Percentiles rank a stretch among this genome's conserved stretches.
Evolutionary conservation across 2,113 vertebrate species (phyloP).

Genomic region (Brienomyrus brachyistius): DNA sequence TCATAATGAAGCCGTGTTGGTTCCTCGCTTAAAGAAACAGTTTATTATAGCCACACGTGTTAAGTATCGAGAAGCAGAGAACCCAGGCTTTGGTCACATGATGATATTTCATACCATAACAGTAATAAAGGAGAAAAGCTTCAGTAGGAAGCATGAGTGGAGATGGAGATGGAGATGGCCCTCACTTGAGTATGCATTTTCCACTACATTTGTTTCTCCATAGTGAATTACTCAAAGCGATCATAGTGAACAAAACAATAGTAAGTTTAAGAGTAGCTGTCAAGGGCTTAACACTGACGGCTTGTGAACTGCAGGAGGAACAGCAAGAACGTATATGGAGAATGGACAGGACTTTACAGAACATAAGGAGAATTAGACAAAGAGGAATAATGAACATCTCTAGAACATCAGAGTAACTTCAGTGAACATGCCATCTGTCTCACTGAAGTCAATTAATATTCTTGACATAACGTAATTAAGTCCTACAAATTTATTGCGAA

Average conservation of each 20-base stretch:
- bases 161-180: background rate
- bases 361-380: background rate
- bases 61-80: background rate
- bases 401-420: background rate
- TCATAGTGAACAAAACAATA: background rate
- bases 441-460: slow-evolving; percentile 6
- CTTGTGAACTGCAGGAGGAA: slow-evolving; percentile 14
- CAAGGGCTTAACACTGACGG: background rate
- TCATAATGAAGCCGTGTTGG: background rate
- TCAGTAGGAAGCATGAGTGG: background rate
- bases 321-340: background rate
- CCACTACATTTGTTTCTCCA: background rate
- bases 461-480: slow-evolving; percentile 8
- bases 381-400: background rate
- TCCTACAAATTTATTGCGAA: background rate
- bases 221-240: background rate
- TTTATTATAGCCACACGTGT: background rate
- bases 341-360: slow-evolving; percentile 10
- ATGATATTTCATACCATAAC: background rate
- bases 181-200: background rate
- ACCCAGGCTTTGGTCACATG: background rate
- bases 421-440: background rate
- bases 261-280: background rate
- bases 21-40: background rate
- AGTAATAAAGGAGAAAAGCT: background rate